phyloP scores from a whole-genome alignment of 1,140 invertebrate genomes.

The Thalassaphorura encarpata region DNA sequence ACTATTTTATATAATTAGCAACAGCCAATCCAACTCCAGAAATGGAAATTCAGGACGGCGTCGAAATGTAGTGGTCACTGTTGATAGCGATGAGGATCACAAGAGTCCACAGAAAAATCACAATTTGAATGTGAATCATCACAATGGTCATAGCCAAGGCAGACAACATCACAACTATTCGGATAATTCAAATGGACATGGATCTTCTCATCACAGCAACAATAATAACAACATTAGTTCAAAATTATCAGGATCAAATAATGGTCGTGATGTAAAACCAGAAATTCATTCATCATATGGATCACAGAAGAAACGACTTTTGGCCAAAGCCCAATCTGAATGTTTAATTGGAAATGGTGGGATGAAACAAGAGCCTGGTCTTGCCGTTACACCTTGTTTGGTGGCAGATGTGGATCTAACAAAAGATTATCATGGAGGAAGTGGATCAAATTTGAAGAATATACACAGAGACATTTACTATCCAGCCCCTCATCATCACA shows the following conservation, averaged over 20 bases:
- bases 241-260: constrained; percentile 3
- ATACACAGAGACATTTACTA: constrained; percentile 10
- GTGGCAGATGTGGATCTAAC: neutral
- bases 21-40: constrained; percentile 40
- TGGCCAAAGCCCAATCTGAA: constrained; percentile 77
- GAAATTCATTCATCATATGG: constrained; percentile 30
- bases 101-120: constrained; percentile 43
- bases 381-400: neutral
- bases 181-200: too few species aligned
- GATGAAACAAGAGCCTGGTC: constrained; percentile 39
- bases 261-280: constrained; percentile 28
- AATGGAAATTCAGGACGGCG: constrained; percentile 30
- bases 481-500: constrained; percentile 1
- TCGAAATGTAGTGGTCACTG: constrained; percentile 59
- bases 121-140: neutral
- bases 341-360: constrained; percentile 39
- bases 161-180: neutral
- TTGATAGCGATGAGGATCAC: constrained; percentile 64
- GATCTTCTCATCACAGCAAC: constrained; percentile 1
- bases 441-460: too few species aligned
- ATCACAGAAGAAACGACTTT: constrained; percentile 75
- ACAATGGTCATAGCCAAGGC: constrained; percentile 9
- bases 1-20: constrained; percentile 30
- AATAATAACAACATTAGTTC: constrained; percentile 8
- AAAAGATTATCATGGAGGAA: neutral